Evolutionary conservation across 2,113 vertebrate genomes (phyloP).

Genomic region (Talpa occidentalis): DNA sequence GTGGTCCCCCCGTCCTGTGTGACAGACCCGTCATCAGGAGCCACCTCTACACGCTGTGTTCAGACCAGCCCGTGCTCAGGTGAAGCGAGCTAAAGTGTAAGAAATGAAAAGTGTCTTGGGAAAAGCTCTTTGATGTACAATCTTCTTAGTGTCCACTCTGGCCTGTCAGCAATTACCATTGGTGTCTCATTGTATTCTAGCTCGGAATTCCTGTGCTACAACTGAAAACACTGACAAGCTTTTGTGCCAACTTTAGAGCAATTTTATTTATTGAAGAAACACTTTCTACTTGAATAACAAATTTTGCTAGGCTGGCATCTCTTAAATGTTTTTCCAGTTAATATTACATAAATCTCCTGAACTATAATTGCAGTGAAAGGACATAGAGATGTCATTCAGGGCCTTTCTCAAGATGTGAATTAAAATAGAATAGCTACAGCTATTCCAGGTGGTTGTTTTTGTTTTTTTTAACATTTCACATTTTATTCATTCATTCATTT

Average conservation of each 20-base stretch:
- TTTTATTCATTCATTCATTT: no score
- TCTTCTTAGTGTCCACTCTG: neutral
- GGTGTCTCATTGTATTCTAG: neutral
- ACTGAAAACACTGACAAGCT: neutral
- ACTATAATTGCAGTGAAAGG: neutral
- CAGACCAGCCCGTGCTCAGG: neutral
- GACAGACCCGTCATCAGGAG: neutral
- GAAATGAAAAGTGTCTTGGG: neutral
- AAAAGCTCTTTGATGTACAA: neutral
- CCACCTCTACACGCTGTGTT: neutral
- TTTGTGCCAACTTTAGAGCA: neutral
- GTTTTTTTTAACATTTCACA: no score
- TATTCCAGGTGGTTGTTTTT: neutral
- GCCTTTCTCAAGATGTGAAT: neutral
- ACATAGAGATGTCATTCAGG: neutral
- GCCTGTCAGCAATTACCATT: neutral
- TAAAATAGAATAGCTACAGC: neutral
- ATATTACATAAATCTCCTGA: constrained; percentile 29
- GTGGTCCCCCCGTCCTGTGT: neutral
- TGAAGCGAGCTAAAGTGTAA: neutral
- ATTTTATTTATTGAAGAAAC: constrained; percentile 4
- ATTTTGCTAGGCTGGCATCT: neutral
- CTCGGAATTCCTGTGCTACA: neutral
- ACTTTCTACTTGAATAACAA: neutral
- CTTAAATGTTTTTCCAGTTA: constrained; percentile 1